Evolutionary conservation across 2,888 invertebrate species (phyloP).

Genomic region (Melikaiella ostensackeni): DNA sequence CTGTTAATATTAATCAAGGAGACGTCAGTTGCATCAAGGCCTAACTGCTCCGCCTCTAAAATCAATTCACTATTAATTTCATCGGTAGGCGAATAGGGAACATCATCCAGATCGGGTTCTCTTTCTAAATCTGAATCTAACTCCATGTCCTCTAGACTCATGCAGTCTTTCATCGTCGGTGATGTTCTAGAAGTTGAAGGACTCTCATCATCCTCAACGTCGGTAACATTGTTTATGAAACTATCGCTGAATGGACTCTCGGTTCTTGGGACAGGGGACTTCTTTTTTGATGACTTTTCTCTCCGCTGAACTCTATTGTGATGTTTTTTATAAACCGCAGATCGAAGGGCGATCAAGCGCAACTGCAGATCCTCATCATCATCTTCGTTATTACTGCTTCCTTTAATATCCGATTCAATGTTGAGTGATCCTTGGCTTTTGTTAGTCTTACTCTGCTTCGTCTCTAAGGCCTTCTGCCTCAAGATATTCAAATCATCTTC

Average conservation of each 20-base stretch:
- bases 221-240: constrained; percentile 65
- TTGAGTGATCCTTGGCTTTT: constrained; percentile 1
- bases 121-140: constrained; percentile 72
- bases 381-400: constrained; percentile 71
- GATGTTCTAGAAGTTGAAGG: constrained; percentile 46
- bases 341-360: constrained; percentile 83
- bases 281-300: constrained; percentile 41
- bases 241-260: constrained; percentile 71
- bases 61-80: constrained; percentile 60
- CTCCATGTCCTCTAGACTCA: constrained; percentile 72
- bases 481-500: constrained; percentile 69
- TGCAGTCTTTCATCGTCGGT: constrained; percentile 45
- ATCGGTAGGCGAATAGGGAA: constrained; percentile 73
- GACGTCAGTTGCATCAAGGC: constrained; percentile 65
- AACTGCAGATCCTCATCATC: constrained; percentile 82
- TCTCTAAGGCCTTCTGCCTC: constrained; percentile 70
- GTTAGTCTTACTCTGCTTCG: constrained; percentile 64
- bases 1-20: constrained; percentile 57
- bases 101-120: constrained; percentile 55
- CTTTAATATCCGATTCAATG: background rate
- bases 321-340: constrained; percentile 84
- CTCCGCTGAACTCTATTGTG: constrained; percentile 77
- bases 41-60: constrained; percentile 63
- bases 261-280: constrained; percentile 48
- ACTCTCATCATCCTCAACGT: constrained; percentile 51